These are phyloP conservation scores for Campoplex capitator DNA, from an alignment of 2,888 invertebrate species.

Conservation along the genomic window DNA sequence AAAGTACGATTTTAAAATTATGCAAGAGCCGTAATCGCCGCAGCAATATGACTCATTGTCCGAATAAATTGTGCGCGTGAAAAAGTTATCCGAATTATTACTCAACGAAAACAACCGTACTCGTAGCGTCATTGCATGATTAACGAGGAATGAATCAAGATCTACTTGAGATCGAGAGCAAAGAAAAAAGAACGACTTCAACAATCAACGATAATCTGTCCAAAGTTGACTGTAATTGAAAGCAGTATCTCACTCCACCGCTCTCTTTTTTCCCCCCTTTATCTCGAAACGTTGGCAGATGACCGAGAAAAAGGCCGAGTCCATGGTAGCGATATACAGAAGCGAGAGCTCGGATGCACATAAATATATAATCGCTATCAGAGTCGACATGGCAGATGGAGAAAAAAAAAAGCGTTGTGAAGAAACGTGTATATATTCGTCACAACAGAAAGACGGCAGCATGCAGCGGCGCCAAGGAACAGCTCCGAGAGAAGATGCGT, in stretches of 20 bases:
- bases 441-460: slow-evolving; percentile 53
- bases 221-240: slow-evolving; percentile 46
- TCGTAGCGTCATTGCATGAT: not conserved
- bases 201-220: slow-evolving; percentile 26
- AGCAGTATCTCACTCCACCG: not conserved
- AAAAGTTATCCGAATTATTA: not conserved
- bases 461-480: not conserved
- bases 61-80: not conserved
- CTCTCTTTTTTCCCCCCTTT: slow-evolving; percentile 19
- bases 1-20: not conserved
- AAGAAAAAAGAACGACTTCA: not conserved
- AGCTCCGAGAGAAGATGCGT: slow-evolving; percentile 30
- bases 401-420: slow-evolving; percentile 16
- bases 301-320: slow-evolving; percentile 19
- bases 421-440: slow-evolving; percentile 55
- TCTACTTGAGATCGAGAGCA: slow-evolving; percentile 1
- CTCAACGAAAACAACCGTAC: not conserved
- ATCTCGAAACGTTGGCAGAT: slow-evolving; percentile 1
- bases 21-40: not conserved
- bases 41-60: not conserved
- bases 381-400: not conserved
- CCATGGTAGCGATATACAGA: not conserved
- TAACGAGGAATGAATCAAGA: slow-evolving; percentile 16
- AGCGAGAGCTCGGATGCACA: not conserved
- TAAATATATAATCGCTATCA: not conserved